A percentile compares a stretch with the other conserved stretches of the same genome.
phyloP scores from a whole-genome alignment of 2,888 invertebrate genomes.

The Epiblema foenella region DNA sequence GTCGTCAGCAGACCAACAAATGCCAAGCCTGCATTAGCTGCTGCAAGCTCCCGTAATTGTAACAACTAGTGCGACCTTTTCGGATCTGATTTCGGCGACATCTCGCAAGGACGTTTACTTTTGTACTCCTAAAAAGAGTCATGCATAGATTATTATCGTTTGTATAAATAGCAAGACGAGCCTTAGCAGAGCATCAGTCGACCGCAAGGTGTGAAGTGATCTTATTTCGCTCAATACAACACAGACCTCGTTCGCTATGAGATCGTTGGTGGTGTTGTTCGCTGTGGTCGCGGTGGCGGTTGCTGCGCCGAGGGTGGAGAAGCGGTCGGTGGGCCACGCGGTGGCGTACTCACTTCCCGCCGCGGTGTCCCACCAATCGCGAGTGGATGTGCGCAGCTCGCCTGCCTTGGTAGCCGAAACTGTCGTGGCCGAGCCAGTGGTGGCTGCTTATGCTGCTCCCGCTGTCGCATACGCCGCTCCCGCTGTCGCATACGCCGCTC shows the following conservation, averaged over 20 bases:
- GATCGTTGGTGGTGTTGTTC: conserved; percentile 76
- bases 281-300: conserved; percentile 62
- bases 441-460: conserved; percentile 51
- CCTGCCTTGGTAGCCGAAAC: conserved; percentile 56
- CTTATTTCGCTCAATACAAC: conserved; percentile 63
- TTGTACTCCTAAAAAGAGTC: conserved; percentile 57
- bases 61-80: conserved; percentile 42
- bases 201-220: conserved; percentile 69
- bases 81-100: conserved; percentile 60
- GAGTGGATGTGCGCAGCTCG: conserved; percentile 71
- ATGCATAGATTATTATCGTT: conserved; percentile 63
- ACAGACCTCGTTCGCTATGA: conserved; percentile 76
- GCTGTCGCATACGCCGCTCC: conserved; percentile 45
- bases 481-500: conserved; percentile 44
- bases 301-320: conserved; percentile 57
- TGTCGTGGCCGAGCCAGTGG: conserved; percentile 46
- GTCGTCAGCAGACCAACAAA: conserved; percentile 54
- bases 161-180: conserved; percentile 71
- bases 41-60: conserved; percentile 41
- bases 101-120: conserved; percentile 65
- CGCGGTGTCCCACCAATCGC: conserved; percentile 77
- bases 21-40: conserved; percentile 58
- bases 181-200: conserved; percentile 63
- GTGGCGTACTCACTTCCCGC: conserved; percentile 57
- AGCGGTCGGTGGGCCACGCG: conserved; percentile 59